Base-by-base conservation (phyloP, 2,888 invertebrate genomes). In the Tridacna gigas region DNA sequence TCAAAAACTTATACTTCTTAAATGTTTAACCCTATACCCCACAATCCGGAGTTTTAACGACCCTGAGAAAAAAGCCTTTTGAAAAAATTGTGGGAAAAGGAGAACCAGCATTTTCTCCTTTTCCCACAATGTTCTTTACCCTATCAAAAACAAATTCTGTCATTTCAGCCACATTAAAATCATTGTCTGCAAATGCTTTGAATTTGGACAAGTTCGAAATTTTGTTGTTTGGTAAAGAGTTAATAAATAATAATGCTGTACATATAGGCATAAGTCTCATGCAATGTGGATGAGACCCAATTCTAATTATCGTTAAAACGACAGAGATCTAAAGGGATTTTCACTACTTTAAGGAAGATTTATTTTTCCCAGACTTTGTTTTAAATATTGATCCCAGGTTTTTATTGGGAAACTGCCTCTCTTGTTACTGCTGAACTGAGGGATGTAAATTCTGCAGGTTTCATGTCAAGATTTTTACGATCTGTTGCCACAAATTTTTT, bases 281-380 rank as follows among this genome's bases (percentile, higher is more conserved):
- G 78, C 84, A 75, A 84, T 78, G 37, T 26, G 75, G 71, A 74
- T 67, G 63, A 80, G 84, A 84, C 84, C 37, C 78, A 74, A 71
- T 78, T 75, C 77, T 78, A 77, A 84, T 84, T 84, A 80, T 84
- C 65, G 80, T 84, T 84, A 80, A 80, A 84, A 78, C 74, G 63
- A 84, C 80, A 84, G 51, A 84, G 84, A 84, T 84, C 84, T 80
- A 61, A 84, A 28, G 75, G 83, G 78, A 78, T 84, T 80, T 84
- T 75, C 74, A 51, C 77, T 80, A 77, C 80, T 84, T 84, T 77
- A 83, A 83, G 79, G 77, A 83, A 83, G 86, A 86, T 86, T 86
- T 86, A 86, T 83, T 74, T 75, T 79, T 82, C 82, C 81, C 82
- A 83, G 86, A 86, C 86, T 81, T 71, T 71, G 71, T 83, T 86